Evolutionary conservation across 2,888 invertebrate genomes (phyloP).

Genomic region (Automeris io): DNA sequence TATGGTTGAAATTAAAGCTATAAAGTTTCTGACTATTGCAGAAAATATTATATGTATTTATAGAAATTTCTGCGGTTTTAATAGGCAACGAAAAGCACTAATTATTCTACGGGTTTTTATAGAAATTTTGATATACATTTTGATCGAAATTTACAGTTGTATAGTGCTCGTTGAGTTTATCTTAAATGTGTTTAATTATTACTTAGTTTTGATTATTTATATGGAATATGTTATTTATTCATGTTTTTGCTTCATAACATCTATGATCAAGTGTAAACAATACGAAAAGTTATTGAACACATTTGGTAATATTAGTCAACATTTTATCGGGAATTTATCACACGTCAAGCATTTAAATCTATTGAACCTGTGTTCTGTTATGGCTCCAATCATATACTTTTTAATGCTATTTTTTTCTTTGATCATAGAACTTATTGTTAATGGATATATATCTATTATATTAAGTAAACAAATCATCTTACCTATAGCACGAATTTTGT

Average conservation of each 20-base stretch:
- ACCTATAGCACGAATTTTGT: background rate
- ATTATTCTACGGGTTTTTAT: background rate
- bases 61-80: conserved; percentile 1
- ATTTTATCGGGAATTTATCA: background rate
- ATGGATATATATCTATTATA: background rate
- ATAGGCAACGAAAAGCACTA: background rate
- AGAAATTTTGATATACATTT: background rate
- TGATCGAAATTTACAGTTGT: background rate
- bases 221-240: background rate
- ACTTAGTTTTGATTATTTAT: background rate
- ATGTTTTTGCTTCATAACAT: background rate
- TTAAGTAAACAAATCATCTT: background rate
- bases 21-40: background rate
- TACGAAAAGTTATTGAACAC: background rate
- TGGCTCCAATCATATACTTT: background rate
- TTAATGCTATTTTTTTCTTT: background rate
- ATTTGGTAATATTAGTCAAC: background rate
- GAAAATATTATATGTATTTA: conserved; percentile 6
- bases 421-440: background rate
- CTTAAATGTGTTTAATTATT: background rate
- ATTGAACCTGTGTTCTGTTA: background rate
- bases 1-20: conserved; percentile 4
- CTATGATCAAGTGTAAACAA: background rate
- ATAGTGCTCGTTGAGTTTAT: background rate
- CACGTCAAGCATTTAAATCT: background rate